phyloP scores from a whole-genome alignment of 1,140 invertebrate species.

The Phortica variegata region DNA sequence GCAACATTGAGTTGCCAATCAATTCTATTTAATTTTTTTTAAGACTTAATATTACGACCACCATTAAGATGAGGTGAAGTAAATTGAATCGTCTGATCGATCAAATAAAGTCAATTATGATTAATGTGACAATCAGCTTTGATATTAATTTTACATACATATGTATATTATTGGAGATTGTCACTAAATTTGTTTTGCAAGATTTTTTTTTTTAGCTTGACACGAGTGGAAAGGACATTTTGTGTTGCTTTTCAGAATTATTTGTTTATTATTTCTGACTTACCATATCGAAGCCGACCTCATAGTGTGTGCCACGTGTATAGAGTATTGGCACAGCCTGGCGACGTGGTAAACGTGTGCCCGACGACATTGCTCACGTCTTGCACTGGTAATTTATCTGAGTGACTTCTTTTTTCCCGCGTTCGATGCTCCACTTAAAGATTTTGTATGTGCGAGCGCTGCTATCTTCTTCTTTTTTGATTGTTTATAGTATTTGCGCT shows the following conservation, averaged over 20 bases:
- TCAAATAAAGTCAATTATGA: no score
- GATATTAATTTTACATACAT: not conserved
- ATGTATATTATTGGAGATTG: not conserved
- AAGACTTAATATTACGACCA: not conserved
- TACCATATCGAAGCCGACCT: constrained; percentile 83
- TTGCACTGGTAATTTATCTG: not conserved
- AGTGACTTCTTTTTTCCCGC: constrained; percentile 5
- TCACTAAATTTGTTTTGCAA: not conserved
- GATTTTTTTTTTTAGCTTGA: no score
- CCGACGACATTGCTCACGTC: constrained; percentile 22
- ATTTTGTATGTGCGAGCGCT: not conserved
- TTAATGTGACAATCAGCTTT: no score
- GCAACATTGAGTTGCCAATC: no score
- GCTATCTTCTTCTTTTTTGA: not conserved
- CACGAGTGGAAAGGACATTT: not conserved
- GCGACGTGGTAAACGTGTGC: constrained; percentile 58
- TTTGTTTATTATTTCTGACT: no score
- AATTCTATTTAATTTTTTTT: not conserved
- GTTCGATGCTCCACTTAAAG: constrained; percentile 8
- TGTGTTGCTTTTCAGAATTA: no score
- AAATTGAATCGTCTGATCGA: no score
- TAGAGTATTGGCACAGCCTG: constrained; percentile 75
- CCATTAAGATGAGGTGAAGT: not conserved
- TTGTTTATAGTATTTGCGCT: no score
- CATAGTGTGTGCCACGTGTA: constrained; percentile 76